A percentile compares a stretch with the other conserved stretches of the same genome.
Conservation (phyloP, 2,113 vertebrate species). For the Cephalopholis sonnerati region DNA sequence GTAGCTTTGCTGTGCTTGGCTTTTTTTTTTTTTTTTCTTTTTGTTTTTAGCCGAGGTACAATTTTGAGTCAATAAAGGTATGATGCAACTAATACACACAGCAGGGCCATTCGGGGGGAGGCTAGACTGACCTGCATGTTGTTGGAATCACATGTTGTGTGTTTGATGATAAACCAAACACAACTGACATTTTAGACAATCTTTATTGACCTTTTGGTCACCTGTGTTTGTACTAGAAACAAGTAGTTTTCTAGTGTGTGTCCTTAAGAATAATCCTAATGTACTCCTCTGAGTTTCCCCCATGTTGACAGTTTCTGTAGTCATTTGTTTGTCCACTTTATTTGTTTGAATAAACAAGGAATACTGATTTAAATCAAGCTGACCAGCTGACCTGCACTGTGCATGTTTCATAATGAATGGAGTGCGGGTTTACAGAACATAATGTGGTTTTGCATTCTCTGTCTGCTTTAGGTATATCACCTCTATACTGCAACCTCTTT, state of each 20-base stretch:
- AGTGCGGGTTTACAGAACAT: background rate
- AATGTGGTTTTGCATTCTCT: slow-evolving; percentile 14
- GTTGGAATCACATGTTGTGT: slow-evolving; percentile 31
- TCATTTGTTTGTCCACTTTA: background rate
- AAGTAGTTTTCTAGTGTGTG: slow-evolving; percentile 14
- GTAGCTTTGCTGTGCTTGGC: slow-evolving; percentile 6
- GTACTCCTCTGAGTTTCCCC: background rate
- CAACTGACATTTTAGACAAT: slow-evolving; percentile 64
- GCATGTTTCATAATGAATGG: background rate
- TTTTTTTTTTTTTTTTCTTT: background rate
- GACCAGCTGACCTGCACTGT: background rate
- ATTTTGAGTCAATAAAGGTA: slow-evolving; percentile 18
- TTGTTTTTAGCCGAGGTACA: background rate
- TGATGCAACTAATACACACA: slow-evolving; percentile 7
- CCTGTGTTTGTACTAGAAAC: slow-evolving; percentile 59
- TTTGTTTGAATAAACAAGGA: background rate
- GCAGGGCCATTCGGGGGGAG: background rate
- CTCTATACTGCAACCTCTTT: slow-evolving; percentile 93
- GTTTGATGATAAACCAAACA: slow-evolving; percentile 75
- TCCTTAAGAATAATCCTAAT: background rate
- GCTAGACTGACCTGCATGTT: slow-evolving; percentile 47
- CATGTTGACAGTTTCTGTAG: background rate
- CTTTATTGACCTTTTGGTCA: slow-evolving; percentile 54
- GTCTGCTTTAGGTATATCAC: slow-evolving; percentile 88
- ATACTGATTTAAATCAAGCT: background rate